Conservation (phyloP, 2,888 invertebrate species). For the Drosophila heteroneura region DNA sequence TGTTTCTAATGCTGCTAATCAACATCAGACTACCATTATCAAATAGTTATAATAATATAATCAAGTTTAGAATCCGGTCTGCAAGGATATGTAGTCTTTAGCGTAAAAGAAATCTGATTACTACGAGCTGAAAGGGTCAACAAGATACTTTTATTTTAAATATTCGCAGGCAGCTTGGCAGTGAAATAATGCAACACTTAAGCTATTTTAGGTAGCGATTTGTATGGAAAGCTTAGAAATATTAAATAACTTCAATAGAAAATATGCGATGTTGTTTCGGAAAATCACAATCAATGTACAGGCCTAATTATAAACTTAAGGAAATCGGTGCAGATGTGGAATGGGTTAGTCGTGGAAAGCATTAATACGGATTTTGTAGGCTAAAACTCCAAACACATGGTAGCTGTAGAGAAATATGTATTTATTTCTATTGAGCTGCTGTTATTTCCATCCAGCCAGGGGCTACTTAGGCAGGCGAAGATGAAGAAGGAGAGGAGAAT, state of each 20-base stretch:
- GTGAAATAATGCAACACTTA: not conserved
- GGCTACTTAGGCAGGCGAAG: not conserved
- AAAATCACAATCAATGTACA: not conserved
- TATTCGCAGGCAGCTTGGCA: not conserved
- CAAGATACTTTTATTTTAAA: not conserved
- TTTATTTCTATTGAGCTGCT: conserved; percentile 18
- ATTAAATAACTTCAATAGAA: not conserved
- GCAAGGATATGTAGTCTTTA: not conserved
- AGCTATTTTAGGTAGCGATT: not conserved
- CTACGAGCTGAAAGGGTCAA: not conserved
- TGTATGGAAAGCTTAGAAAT: rapidly evolving
- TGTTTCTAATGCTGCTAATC: not conserved
- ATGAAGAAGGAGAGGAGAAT: not conserved
- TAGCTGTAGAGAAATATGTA: not conserved
- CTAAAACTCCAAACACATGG: not conserved
- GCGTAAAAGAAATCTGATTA: not conserved
- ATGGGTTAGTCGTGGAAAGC: not conserved
- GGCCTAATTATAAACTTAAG: not conserved
- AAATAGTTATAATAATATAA: not conserved
- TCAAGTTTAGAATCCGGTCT: not conserved
- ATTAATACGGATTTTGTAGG: not conserved
- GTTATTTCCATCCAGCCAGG: not conserved
- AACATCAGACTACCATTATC: not conserved
- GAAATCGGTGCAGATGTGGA: not conserved
- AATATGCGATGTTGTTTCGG: not conserved